Base-by-base conservation (phyloP, 1,140 invertebrate genomes). In the Melipona quadrifasciata region DNA sequence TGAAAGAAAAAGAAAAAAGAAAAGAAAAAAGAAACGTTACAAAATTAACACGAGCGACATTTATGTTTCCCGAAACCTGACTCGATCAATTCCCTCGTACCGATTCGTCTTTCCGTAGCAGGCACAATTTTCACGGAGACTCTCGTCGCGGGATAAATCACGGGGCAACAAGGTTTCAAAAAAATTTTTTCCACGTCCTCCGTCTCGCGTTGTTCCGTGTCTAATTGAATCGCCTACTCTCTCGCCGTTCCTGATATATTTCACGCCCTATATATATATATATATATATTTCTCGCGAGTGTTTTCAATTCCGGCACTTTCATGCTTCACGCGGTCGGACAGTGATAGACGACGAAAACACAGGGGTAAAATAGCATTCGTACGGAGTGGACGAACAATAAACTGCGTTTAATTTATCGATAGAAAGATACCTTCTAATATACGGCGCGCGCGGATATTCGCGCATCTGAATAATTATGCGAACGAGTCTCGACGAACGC, bases 241-340 rank as follows among this genome's bases (percentile, higher is more conserved):
- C 8, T 8, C 34, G 53, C 8, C 11, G 74, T 21, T 61, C 16
- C 27, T 39, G 58, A 82, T 82, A 64, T 24, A 58, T 80, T 65
- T 75, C 71, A 64, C 47, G 70, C 39, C 21, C 80, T 73, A 64
- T 8, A 47, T 47, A 47, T 47, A 47, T 39, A 39, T 39, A 39
- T 39, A 39, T 8, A 47, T 47, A 74, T 58, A 34, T 58, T 64
- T 64, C 71, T 51, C 39, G 47, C 58, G 58, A 65, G n/a, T 58
- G 39, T 64, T 81, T 81, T 81, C 70, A 81, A 81, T 74, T 82
- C 47, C 57, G 31, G 80, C 19, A 39, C 16, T 82, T 75, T 55
- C 74, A 31, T 61, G 57, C 74, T 64, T n/a, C 57, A 17, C 80
- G 55, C 53, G 17, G 27, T n/a, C 51, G 19, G 79, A 81, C 51